A percentile compares a stretch with the other conserved stretches of the same genome.
Evolutionary conservation across 2,888 invertebrate genomes (phyloP).

Genomic region (Junonia oenone): DNA sequence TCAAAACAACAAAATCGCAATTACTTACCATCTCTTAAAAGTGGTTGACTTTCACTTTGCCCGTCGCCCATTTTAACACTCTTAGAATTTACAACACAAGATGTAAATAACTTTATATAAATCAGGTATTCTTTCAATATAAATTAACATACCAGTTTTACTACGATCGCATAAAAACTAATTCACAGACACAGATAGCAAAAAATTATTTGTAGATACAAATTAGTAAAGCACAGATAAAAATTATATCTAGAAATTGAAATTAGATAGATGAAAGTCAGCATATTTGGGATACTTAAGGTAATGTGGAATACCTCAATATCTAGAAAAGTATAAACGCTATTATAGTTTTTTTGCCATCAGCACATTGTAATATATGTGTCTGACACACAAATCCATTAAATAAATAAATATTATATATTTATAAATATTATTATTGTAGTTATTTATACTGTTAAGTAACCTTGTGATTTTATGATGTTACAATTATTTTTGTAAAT

Average conservation of each 20-base stretch:
- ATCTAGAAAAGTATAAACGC: no score
- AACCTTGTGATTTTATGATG: no score
- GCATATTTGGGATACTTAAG: no score
- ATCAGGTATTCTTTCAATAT: constrained; percentile 28
- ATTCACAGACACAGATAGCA: constrained; percentile 8
- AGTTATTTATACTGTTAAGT: no score
- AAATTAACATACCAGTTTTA: constrained; percentile 31
- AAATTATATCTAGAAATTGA: background rate
- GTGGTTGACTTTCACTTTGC: constrained; percentile 82
- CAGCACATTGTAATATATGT: no score
- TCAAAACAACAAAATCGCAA: constrained; percentile 52
- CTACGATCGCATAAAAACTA: constrained; percentile 19
- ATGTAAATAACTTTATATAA: constrained; percentile 37
- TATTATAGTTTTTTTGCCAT: no score
- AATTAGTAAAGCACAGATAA: background rate
- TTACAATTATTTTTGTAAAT: no score
- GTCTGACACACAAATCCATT: no score
- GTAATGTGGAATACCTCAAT: no score
- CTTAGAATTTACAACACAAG: constrained; percentile 33
- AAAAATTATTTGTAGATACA: background rate
- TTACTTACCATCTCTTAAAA: constrained; percentile 71
- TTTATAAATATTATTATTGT: no score
- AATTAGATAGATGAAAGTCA: no score
- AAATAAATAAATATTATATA: no score
- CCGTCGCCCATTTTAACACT: constrained; percentile 80